Percentiles rank a stretch among this genome's conserved stretches.
Evolutionary conservation across 2,797 vertebrate species (phyloP).

Genomic region (Sebastes matsubarae): DNA sequence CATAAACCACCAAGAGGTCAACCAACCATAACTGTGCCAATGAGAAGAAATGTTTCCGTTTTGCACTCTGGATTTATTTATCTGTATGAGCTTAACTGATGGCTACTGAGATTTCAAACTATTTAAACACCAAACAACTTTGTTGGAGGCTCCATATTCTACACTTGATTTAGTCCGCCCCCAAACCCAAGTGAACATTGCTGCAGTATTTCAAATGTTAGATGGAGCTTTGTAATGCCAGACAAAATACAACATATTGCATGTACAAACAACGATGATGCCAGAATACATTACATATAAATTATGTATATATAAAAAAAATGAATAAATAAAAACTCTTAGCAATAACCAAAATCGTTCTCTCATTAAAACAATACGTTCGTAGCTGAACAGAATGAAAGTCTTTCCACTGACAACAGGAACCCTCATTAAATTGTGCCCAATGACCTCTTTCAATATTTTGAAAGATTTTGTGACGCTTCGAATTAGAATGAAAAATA

Average conservation of each 20-base stretch:
- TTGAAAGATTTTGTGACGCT: background rate
- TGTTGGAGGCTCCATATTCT: background rate
- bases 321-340: background rate
- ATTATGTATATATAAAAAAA: fast-evolving
- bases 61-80: background rate
- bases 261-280: background rate
- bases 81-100: background rate
- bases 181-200: background rate
- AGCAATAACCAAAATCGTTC: background rate
- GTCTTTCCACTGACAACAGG: background rate
- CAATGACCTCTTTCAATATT: background rate
- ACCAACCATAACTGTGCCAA: background rate
- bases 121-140: background rate
- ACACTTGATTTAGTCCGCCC: background rate
- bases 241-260: background rate
- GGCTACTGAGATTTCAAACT: background rate
- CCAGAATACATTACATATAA: background rate
- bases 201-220: background rate
- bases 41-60: background rate
- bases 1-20: background rate
- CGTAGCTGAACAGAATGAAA: background rate
- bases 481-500: background rate
- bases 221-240: background rate
- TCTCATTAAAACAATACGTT: background rate
- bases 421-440: background rate